These are phyloP conservation scores for Drosophila miranda DNA, from an alignment of 1,140 invertebrate species.

Conservation along the genomic window DNA sequence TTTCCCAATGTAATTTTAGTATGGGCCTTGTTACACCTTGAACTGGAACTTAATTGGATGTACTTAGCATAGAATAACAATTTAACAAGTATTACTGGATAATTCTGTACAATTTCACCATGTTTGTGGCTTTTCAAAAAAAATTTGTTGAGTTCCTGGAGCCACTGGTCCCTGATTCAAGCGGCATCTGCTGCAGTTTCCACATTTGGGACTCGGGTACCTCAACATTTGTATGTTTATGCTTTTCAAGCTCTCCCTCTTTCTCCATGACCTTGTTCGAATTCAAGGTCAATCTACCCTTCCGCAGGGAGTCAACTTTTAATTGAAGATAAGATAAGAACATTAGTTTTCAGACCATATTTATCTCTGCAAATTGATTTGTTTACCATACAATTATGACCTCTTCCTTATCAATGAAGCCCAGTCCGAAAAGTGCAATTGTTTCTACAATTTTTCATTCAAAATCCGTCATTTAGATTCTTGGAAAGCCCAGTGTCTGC, in stretches of 20 bases:
- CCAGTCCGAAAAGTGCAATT: conserved; percentile 9
- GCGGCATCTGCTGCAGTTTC: too few relatives aligned
- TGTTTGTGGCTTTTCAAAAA: too few relatives aligned
- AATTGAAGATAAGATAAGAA: background rate
- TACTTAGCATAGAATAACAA: conserved; percentile 53
- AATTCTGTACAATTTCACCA: too few relatives aligned
- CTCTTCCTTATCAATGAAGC: conserved; percentile 10
- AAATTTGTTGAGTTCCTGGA: too few relatives aligned
- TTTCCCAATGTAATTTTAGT: too few relatives aligned
- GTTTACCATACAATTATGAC: conserved; percentile 21
- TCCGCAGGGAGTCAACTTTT: too few relatives aligned
- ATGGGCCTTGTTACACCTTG: conserved; percentile 2
- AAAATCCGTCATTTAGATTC: conserved; percentile 16
- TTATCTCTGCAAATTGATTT: conserved; percentile 7
- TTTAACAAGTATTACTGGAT: conserved; percentile 51
- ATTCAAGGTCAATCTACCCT: too few relatives aligned
- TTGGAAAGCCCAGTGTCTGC: conserved; percentile 4
- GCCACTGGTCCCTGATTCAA: too few relatives aligned
- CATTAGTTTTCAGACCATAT: background rate
- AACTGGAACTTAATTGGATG: conserved; percentile 38
- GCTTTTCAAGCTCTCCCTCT: too few relatives aligned
- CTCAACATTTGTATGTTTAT: too few relatives aligned
- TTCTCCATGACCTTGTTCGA: too few relatives aligned
- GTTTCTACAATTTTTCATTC: conserved; percentile 16
- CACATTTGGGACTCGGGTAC: too few relatives aligned